Base-by-base conservation (phyloP, 2,888 invertebrate genomes). In the Cephus runcator region DNA sequence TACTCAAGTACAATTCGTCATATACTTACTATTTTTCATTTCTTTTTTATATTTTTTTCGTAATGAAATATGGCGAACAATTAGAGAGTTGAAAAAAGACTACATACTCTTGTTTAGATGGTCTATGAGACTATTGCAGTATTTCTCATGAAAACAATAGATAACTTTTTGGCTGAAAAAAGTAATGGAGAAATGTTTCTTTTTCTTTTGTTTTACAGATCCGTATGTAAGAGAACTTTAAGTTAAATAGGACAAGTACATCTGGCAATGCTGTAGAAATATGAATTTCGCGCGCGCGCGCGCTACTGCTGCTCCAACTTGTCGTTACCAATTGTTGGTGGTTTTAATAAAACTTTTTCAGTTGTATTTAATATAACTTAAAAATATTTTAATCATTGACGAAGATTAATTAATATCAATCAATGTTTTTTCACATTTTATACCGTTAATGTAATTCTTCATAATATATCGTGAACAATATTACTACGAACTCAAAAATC, bases 231-330 rank as follows among this genome's bases (percentile, higher is more conserved):
- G 2, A 23, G 23, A 56, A 56, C 23, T 56, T 56, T 23, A 56
- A 56, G 23, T 56, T 56, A 23, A 56, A 56, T 23, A 56, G 56
- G 56, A 56, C 23, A 56, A 56, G 9, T 23, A 34, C 71, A 15
- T 71, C 34, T 34, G 71, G 71, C 71, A 71, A 71, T 34, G 71
- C 71, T 71, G 71, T 34, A 34, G 6, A 34, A 71, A 33, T 83
- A 80, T 79, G 81, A 83, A 83, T 79, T 82, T 79, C 83, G 83
- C 83, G 83, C 80, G 82, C 80, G 82, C 78, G 75, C 73, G 34
- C 34, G 15, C 31, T 11, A 15, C 75, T 34, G 1, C 11, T 12
- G 4, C n/a, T 36, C 6, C 35, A 4, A 75, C 71, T 77, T 69
- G 75, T 36, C n/a, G 75, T 40, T 40, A 40, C 23, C 23, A 23